Evolutionary conservation across 2,797 vertebrate genomes (phyloP).

Genomic region (Cetoscarus ocellatus): DNA sequence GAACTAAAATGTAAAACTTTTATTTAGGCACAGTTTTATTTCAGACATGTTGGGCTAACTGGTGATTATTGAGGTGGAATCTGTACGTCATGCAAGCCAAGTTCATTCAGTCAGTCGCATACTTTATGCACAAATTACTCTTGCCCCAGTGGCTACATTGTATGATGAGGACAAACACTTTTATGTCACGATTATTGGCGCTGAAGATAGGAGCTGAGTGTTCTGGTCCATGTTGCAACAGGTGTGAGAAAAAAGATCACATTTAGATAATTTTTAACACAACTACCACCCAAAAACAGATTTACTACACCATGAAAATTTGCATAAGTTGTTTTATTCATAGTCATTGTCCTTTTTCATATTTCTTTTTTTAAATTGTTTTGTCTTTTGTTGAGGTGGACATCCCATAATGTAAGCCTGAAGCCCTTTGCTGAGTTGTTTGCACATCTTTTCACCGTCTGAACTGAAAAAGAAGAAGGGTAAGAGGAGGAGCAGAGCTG

Average conservation of each 20-base stretch:
- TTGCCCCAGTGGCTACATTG: constrained; percentile 67
- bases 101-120: constrained; percentile 82
- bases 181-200: constrained; percentile 52
- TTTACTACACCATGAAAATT: constrained; percentile 81
- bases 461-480: constrained; percentile 73
- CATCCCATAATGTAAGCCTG: constrained; percentile 86
- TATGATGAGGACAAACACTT: constrained; percentile 63
- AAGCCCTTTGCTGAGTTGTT: constrained; percentile 92
- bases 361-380: constrained; percentile 68
- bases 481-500: constrained; percentile 68
- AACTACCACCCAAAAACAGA: constrained; percentile 76
- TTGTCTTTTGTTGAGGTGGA: constrained; percentile 87
- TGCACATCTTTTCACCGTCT: constrained; percentile 69
- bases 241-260: neutral
- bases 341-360: constrained; percentile 85
- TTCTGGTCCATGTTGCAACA: constrained; percentile 12
- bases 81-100: constrained; percentile 59
- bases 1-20: neutral
- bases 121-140: constrained; percentile 75
- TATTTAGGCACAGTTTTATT: neutral
- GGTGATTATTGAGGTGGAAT: constrained; percentile 75
- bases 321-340: constrained; percentile 90
- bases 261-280: constrained; percentile 45
- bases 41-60: constrained; percentile 44
- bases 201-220: constrained; percentile 19